Evolutionary conservation across 2,888 invertebrate species (phyloP), one percentile per base, ranked within the genome.

Genomic region (Microctonus hyperodae): DNA sequence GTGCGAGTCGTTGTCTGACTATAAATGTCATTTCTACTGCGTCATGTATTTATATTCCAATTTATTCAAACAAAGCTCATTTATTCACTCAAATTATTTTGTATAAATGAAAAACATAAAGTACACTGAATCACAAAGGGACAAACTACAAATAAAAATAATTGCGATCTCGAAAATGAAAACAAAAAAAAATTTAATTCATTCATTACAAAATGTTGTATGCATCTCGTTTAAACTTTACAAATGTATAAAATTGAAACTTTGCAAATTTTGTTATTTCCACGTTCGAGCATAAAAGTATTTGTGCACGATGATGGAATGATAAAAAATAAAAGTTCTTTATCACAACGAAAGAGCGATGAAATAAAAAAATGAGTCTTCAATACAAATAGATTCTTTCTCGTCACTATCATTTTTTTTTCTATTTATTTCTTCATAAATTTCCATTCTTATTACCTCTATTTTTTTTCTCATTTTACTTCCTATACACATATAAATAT

Each of bases 201-300:
- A 16, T n/a, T 7, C 44, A 20, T 16, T 9, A 16, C 5, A 44
- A 16, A 44, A 16, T 44, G 20, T 44, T 16, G 44, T 44, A 16
- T 44, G 44, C 44, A 44, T n/a, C 44, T 4, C n/a, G 4, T 0
- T n/a, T 16, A 44, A 7, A 44, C 16, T 3, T 7, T 35, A 37
- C 35, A 20, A 53, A 23, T 37, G 51, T 62, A 35, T 35, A 33
- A 62, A 62, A 51, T 62, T 35, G 61, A 62, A 62, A 62, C 51
- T 62, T 62, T 62, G 61, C 53, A 62, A 53, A 37, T 62, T 51
- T 25, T 25, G 35, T 62, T 16, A 16, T 20, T 44, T 16, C 16
- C 16, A 44, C 16, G 9, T 7, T 2, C 9, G 4, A 4, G 16
- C 16, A 0, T 44, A 44, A 16, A 20, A 44, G 1, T 7, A 20